Evolutionary conservation across 2,888 invertebrate genomes (phyloP).

Genomic region (Mylabris sibirica): DNA sequence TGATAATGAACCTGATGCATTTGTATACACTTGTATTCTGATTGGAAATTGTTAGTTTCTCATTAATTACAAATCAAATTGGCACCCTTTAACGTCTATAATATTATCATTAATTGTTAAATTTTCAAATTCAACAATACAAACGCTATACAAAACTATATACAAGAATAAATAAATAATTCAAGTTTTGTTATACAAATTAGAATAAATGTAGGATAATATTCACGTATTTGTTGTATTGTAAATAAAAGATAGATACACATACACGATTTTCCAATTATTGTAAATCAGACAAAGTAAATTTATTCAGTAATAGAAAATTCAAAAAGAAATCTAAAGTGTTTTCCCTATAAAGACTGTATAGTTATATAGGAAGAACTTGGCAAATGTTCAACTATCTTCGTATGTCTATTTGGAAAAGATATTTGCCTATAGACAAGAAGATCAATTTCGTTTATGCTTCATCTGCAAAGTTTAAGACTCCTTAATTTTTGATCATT

Average conservation of each 20-base stretch:
- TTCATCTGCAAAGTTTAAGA: too few relatives aligned
- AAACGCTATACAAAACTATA: neutral
- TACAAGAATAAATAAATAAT: neutral
- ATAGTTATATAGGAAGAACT: neutral
- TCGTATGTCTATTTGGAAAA: too few relatives aligned
- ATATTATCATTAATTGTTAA: slow-evolving; percentile 1
- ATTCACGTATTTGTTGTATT: neutral
- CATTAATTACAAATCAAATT: slow-evolving; percentile 7
- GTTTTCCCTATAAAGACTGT: neutral
- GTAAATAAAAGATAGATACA: slow-evolving; percentile 4
- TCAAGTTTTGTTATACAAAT: neutral
- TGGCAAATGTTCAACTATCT: too few relatives aligned
- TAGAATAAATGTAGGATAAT: neutral
- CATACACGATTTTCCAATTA: slow-evolving; percentile 7
- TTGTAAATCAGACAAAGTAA: neutral
- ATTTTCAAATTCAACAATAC: too few relatives aligned
- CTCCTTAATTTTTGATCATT: too few relatives aligned
- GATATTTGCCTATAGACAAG: too few relatives aligned
- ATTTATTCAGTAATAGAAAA: neutral
- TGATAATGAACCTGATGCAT: neutral
- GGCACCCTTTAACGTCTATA: neutral
- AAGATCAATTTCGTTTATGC: too few relatives aligned
- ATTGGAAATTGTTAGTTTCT: slow-evolving; percentile 2
- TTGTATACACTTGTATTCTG: neutral
- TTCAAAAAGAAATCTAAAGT: neutral